A percentile compares a stretch with the other conserved stretches of the same genome.
phyloP scores from a whole-genome alignment of 2,113 vertebrate species.

The Plestiodon gilberti region DNA sequence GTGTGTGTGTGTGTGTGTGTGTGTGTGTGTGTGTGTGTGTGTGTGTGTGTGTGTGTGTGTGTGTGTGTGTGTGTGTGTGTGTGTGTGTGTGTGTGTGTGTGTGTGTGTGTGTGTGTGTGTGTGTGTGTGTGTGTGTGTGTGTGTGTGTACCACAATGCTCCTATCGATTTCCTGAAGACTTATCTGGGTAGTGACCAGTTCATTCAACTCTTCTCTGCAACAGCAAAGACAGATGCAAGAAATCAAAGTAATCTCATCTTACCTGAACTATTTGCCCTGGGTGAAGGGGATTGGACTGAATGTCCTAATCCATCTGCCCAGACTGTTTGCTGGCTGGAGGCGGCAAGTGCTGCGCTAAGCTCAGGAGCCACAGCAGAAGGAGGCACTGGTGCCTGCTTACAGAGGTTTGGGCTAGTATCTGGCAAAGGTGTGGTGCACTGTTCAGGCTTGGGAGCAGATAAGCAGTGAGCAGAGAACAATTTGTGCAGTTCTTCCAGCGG shows the following conservation, averaged over 20 bases:
- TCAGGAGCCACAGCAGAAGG: background rate
- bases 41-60: too few relatives aligned
- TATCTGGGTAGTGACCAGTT: background rate
- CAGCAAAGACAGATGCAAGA: background rate
- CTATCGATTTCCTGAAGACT: background rate
- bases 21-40: too few relatives aligned
- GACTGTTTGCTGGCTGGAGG: conserved; percentile 6
- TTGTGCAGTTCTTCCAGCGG: conserved; percentile 52
- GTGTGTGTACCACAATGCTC: too few relatives aligned
- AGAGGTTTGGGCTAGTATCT: background rate
- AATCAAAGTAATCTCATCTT: conserved; percentile 21
- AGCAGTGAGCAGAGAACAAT: conserved; percentile 19
- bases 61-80: too few relatives aligned
- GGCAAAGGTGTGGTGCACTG: background rate
- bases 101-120: too few relatives aligned
- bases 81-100: too few relatives aligned
- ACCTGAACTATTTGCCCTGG: conserved; percentile 41
- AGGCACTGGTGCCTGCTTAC: background rate
- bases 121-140: too few relatives aligned
- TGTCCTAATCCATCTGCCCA: conserved; percentile 34
- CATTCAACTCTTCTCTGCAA: background rate
- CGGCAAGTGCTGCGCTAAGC: background rate
- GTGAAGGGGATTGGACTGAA: conserved; percentile 1
- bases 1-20: too few relatives aligned
- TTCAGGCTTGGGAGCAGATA: conserved; percentile 14